Evolutionary conservation across 1,140 invertebrate genomes (phyloP).

Genomic region (Drosophila kikkawai): DNA sequence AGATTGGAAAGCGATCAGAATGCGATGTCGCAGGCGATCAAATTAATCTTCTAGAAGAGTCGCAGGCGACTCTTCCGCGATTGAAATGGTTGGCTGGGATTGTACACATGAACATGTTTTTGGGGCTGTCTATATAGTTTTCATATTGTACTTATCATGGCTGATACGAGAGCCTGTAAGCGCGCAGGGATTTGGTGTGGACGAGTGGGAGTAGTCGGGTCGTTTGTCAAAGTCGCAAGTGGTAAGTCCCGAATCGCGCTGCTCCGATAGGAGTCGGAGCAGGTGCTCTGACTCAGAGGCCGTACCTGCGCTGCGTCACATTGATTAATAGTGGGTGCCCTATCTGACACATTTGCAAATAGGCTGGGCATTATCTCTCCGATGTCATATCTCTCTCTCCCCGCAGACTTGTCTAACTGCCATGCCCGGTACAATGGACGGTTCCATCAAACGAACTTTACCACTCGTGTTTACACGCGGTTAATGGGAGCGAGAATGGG

Average conservation of each 20-base stretch:
- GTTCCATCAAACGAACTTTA: conserved; percentile 27
- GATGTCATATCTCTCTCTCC: conserved; percentile 24
- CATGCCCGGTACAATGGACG: conserved; percentile 10
- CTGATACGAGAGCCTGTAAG: conserved; percentile 45
- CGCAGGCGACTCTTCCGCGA: too few relatives aligned
- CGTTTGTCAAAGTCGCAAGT: conserved; percentile 51
- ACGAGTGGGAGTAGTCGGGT: conserved; percentile 39
- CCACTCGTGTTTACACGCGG: conserved; percentile 36
- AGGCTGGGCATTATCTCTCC: conserved; percentile 31
- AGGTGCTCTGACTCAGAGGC: conserved; percentile 40
- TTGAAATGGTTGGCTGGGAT: too few relatives aligned
- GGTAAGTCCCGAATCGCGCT: conserved; percentile 28
- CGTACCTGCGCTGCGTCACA: conserved; percentile 38
- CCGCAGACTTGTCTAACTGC: conserved; percentile 14
- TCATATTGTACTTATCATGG: conserved; percentile 22
- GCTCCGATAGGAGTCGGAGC: conserved; percentile 8
- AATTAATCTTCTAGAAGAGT: too few relatives aligned
- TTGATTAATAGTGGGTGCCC: conserved; percentile 41
- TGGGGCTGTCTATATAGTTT: conserved; percentile 5
- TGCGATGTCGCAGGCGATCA: too few relatives aligned
- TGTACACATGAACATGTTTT: conserved; percentile 4
- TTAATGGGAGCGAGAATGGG: conserved; percentile 27
- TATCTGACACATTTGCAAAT: conserved; percentile 39
- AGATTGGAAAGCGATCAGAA: too few relatives aligned
- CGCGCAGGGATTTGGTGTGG: conserved; percentile 36